Evolutionary conservation across 2,888 invertebrate species (phyloP).

Genomic region (Torymus tubicola): DNA sequence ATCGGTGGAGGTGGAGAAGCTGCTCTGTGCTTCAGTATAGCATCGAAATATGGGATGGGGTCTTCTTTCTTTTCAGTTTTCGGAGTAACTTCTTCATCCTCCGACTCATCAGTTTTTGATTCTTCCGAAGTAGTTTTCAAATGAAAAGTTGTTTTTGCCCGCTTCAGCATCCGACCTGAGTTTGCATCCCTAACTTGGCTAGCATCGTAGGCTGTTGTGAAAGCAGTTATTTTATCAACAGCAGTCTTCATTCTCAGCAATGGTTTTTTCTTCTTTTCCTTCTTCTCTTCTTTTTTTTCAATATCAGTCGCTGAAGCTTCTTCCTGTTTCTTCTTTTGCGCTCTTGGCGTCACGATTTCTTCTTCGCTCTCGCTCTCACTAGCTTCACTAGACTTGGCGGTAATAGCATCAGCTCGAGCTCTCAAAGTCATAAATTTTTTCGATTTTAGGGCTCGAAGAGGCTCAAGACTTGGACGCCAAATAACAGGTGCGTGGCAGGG

Average conservation of each 20-base stretch:
- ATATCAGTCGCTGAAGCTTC: neutral
- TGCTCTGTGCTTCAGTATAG: conserved; percentile 30
- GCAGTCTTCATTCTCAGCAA: conserved; percentile 58
- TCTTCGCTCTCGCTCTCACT: conserved; percentile 44
- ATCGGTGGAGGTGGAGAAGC: conserved; percentile 34
- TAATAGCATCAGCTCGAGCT: conserved; percentile 56
- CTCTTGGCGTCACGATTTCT: neutral
- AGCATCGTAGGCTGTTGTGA: neutral
- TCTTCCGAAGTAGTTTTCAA: neutral
- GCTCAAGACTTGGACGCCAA: conserved; percentile 69
- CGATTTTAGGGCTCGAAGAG: conserved; percentile 66
- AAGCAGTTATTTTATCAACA: conserved; percentile 20
- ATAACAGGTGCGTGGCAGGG: conserved; percentile 71
- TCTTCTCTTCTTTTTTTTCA: conserved; percentile 16
- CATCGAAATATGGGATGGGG: conserved; percentile 27
- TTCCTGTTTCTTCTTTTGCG: conserved; percentile 2
- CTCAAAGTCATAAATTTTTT: conserved; percentile 62
- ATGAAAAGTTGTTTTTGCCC: conserved; percentile 56
- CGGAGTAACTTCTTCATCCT: neutral
- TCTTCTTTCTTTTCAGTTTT: neutral
- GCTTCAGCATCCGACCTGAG: conserved; percentile 43
- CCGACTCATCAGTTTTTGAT: neutral
- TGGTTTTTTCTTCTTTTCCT: conserved; percentile 34
- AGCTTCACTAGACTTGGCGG: conserved; percentile 54
- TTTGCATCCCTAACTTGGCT: neutral